Percentiles rank a stretch among this genome's conserved stretches.
Evolutionary conservation across 2,113 vertebrate species (phyloP).

Genomic region (Oxygymnocypris stewartii): DNA sequence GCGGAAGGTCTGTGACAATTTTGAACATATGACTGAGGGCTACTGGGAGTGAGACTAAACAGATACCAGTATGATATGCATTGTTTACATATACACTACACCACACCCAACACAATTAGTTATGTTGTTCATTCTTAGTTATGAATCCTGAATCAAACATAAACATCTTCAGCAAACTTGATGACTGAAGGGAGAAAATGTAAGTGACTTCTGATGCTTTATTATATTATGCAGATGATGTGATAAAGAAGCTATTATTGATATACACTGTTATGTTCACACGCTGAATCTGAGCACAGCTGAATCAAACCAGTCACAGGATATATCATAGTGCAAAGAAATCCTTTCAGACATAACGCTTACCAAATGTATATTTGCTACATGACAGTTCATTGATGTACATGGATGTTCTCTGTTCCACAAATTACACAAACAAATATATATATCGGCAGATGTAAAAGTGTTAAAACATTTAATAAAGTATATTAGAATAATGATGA

Average conservation of each 20-base stretch:
- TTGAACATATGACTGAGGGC: background rate
- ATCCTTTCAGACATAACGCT: background rate
- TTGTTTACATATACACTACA: constrained; percentile 25
- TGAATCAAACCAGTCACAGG: background rate
- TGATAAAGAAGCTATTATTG: background rate
- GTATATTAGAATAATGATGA: background rate
- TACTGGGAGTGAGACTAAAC: constrained; percentile 11
- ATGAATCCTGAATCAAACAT: background rate
- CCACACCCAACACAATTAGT: constrained; percentile 9
- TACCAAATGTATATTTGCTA: no score
- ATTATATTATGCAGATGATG: background rate
- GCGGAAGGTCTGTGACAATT: background rate
- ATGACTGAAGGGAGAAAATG: background rate
- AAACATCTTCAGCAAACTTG: background rate
- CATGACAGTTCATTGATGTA: background rate
- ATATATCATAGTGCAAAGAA: background rate
- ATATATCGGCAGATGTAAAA: background rate
- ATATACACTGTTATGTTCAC: background rate
- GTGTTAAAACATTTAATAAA: background rate
- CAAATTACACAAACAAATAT: background rate
- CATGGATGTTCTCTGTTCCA: background rate
- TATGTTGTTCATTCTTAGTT: background rate
- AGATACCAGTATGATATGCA: constrained; percentile 28
- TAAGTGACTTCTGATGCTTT: constrained; percentile 2
- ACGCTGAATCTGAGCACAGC: background rate